These are phyloP conservation scores for Neogobius melanostomus DNA, from an alignment of 2,113 vertebrate species.

Conservation along the genomic window DNA sequence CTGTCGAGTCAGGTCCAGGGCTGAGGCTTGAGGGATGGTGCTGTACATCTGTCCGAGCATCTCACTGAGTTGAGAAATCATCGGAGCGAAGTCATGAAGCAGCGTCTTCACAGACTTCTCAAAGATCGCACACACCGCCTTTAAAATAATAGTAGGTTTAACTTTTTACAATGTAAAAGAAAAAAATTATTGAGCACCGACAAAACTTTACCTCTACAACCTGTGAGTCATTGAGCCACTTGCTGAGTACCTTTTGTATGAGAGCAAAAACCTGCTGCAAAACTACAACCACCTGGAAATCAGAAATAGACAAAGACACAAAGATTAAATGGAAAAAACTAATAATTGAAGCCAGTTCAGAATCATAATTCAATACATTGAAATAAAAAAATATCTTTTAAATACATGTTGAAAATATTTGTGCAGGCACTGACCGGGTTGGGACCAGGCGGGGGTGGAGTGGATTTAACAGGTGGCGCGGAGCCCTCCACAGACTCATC, in stretches of 20 bases:
- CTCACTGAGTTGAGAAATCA: slow-evolving; percentile 97
- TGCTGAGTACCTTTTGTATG: slow-evolving; percentile 96
- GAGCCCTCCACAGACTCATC: slow-evolving; percentile 87
- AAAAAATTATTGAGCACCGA: neutral
- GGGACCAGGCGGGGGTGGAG: slow-evolving; percentile 88
- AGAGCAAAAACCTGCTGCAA: slow-evolving; percentile 98
- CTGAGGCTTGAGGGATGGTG: slow-evolving; percentile 97
- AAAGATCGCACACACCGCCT: slow-evolving; percentile 98
- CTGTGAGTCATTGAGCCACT: slow-evolving; percentile 98
- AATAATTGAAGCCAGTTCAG: neutral
- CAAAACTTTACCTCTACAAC: slow-evolving; percentile 90
- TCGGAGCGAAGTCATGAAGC: slow-evolving; percentile 95
- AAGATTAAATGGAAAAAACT: neutral
- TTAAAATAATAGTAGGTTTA: slow-evolving; percentile 14
- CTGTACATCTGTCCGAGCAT: slow-evolving; percentile 99
- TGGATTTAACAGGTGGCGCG: slow-evolving; percentile 84
- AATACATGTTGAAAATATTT: neutral
- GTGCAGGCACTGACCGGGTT: slow-evolving; percentile 85
- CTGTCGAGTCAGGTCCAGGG: slow-evolving; percentile 97
- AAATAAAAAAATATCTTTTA: too few relatives aligned
- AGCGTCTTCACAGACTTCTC: slow-evolving; percentile 99
- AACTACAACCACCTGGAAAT: slow-evolving; percentile 91
- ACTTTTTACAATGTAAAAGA: neutral
- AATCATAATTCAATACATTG: too few relatives aligned
- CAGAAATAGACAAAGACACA: neutral